Conservation (phyloP, 2,888 invertebrate species). For the Tryphoninae sp. region DNA sequence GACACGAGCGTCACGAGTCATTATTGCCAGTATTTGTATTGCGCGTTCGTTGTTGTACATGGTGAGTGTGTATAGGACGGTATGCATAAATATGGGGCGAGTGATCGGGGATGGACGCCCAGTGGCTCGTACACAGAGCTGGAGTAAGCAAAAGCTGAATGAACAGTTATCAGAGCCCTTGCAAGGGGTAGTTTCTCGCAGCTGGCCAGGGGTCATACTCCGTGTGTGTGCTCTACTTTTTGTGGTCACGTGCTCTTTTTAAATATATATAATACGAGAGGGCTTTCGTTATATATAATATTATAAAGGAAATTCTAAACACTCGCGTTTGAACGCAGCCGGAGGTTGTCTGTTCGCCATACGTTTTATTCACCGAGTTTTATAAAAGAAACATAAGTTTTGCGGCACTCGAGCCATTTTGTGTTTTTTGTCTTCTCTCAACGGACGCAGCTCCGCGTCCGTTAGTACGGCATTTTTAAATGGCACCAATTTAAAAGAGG, state of each 20-base stretch:
- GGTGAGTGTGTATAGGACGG: constrained; percentile 4
- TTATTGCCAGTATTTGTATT: constrained; percentile 27
- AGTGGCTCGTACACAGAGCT: background rate
- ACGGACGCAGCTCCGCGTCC: background rate
- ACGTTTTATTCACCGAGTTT: background rate
- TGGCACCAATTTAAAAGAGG: background rate
- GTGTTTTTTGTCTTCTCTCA: background rate
- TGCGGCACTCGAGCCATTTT: background rate
- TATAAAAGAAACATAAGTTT: background rate
- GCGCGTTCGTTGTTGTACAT: constrained; percentile 27
- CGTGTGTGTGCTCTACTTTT: constrained; percentile 55
- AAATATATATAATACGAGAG: constrained; percentile 65
- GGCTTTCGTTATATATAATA: constrained; percentile 10
- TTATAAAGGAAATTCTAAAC: background rate
- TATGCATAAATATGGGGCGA: constrained; percentile 20
- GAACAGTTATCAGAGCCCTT: background rate
- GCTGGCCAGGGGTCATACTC: constrained; percentile 63
- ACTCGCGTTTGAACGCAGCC: background rate
- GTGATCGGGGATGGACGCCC: background rate
- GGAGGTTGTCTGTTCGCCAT: background rate
- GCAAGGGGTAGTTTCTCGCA: constrained; percentile 68
- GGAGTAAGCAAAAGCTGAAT: constrained; percentile 14
- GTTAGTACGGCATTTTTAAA: background rate
- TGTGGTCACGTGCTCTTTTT: constrained; percentile 73
- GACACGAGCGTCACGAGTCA: constrained; percentile 14